Evolutionary conservation across 1,140 invertebrate species (phyloP).

Genomic region (Listronotus bonariensis): DNA sequence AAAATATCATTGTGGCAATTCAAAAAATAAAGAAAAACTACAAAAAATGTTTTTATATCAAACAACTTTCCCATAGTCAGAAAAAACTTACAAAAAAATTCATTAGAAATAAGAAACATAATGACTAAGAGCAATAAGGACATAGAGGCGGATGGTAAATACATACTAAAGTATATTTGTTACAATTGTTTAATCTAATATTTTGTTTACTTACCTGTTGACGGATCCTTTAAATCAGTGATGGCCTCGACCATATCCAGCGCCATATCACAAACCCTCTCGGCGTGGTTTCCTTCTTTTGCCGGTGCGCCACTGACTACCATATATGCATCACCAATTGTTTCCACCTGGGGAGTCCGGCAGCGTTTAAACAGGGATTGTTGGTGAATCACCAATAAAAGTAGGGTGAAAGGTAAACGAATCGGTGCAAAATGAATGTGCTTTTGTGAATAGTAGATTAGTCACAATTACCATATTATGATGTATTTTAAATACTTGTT

Average conservation of each 20-base stretch:
- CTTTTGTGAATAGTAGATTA: not conserved
- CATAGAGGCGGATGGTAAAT: too few relatives aligned
- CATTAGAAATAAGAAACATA: too few relatives aligned
- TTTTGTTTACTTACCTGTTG: slow-evolving; percentile 69
- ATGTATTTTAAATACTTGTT: too few relatives aligned
- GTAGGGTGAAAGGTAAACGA: slow-evolving; percentile 1
- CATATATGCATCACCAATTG: slow-evolving; percentile 97
- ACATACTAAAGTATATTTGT: too few relatives aligned
- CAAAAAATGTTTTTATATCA: too few relatives aligned
- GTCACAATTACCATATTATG: too few relatives aligned
- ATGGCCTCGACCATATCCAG: slow-evolving; percentile 95
- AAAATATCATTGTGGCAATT: too few relatives aligned
- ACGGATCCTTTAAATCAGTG: slow-evolving; percentile 86
- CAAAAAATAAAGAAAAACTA: too few relatives aligned
- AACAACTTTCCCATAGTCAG: too few relatives aligned
- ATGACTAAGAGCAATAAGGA: too few relatives aligned
- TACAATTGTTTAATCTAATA: too few relatives aligned
- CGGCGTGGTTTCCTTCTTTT: slow-evolving; percentile 85
- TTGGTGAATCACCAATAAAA: slow-evolving; percentile 25
- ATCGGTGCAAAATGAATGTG: slow-evolving; percentile 25
- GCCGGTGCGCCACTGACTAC: slow-evolving; percentile 94
- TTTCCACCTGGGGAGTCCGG: slow-evolving; percentile 77
- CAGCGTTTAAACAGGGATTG: slow-evolving; percentile 31
- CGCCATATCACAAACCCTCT: slow-evolving; percentile 94
- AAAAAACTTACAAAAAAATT: too few relatives aligned